These are phyloP conservation scores for Phortica okadai DNA, from an alignment of 2,888 invertebrate genomes.

Conservation along the genomic window DNA sequence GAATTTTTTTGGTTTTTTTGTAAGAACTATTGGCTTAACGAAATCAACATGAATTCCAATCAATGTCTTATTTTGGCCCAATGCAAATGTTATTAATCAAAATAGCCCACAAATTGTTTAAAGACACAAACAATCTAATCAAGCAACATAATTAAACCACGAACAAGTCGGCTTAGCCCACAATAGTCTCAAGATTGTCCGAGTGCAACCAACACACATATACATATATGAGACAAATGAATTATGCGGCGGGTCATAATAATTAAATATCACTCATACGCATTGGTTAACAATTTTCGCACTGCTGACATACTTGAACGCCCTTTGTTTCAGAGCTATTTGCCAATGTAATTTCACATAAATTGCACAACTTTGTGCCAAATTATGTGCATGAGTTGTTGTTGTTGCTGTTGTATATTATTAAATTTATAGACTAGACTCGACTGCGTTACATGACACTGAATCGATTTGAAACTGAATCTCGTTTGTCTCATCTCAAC, in stretches of 20 bases:
- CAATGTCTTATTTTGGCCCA: background rate
- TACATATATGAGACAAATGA: conserved; percentile 36
- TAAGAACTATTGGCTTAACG: too few relatives aligned
- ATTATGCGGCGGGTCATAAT: conserved; percentile 54
- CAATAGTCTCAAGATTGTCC: background rate
- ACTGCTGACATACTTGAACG: conserved; percentile 29
- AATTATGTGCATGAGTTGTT: conserved; percentile 10
- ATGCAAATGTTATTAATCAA: background rate
- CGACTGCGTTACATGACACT: background rate
- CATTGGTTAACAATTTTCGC: conserved; percentile 56
- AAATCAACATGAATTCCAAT: too few relatives aligned
- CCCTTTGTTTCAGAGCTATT: conserved; percentile 44
- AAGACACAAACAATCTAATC: background rate
- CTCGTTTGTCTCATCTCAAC: background rate
- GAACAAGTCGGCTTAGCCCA: background rate
- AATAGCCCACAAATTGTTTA: background rate
- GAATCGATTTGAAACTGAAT: background rate
- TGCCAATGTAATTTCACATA: conserved; percentile 53
- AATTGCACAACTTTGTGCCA: conserved; percentile 39
- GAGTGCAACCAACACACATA: background rate
- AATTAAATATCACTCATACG: conserved; percentile 62
- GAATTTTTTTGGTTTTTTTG: too few relatives aligned
- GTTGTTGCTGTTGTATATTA: conserved; percentile 34
- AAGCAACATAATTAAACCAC: background rate
- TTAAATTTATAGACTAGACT: conserved; percentile 57